phyloP scores from a whole-genome alignment of 1,140 invertebrate genomes.

The Diachasmimorpha longicaudata region DNA sequence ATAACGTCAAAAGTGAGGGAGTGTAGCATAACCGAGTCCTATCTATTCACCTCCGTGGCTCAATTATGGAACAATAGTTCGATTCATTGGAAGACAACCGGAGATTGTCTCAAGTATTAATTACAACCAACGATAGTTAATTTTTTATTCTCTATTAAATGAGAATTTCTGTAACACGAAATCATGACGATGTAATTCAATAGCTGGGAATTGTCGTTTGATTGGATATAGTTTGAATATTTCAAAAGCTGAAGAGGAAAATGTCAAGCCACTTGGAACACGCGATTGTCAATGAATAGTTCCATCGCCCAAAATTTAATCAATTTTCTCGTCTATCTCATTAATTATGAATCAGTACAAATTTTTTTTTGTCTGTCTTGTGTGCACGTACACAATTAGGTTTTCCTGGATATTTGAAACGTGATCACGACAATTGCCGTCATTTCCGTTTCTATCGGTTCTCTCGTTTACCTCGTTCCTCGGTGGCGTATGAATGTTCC shows the following conservation, averaged over 20 bases:
- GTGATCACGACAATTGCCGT: not conserved
- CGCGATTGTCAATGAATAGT: constrained; percentile 4
- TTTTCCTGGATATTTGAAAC: not conserved
- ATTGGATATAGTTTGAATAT: constrained; percentile 7
- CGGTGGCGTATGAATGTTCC: too few species aligned
- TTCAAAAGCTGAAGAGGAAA: not conserved
- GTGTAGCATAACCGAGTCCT: too few species aligned
- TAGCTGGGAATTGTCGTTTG: not conserved
- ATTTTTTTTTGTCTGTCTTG: not conserved
- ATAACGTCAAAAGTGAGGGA: too few species aligned
- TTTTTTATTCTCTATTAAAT: not conserved
- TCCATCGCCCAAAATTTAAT: not conserved
- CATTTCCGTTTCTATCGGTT: not conserved
- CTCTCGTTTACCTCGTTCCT: not conserved
- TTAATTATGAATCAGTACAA: not conserved
- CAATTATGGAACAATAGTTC: not conserved
- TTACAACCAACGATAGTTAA: not conserved
- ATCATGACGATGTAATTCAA: not conserved
- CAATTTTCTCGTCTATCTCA: not conserved
- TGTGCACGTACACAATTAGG: not conserved
- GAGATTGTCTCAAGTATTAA: not conserved
- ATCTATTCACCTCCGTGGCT: not conserved
- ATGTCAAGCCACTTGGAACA: constrained; percentile 5
- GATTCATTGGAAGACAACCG: not conserved
- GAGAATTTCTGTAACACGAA: not conserved